Evolutionary conservation across 2,888 invertebrate genomes (phyloP), one percentile per base, ranked within the genome.

Genomic region (Latrodectus hesperus): DNA sequence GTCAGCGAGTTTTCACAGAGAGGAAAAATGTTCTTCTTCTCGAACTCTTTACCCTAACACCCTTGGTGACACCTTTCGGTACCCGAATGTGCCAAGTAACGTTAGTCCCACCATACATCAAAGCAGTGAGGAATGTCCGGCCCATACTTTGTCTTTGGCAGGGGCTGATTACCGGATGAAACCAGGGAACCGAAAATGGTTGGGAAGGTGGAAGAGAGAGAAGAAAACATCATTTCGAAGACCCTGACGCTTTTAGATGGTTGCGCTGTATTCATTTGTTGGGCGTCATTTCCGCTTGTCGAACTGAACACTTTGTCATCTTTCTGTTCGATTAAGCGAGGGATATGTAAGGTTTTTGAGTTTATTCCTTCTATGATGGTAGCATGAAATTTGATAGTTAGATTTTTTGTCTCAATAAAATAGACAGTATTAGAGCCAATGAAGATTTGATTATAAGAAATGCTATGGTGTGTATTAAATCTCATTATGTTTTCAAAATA

Each of bases 271-370:
- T 77, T 80, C 80, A 80, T 80, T 80, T 80, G 64, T 73, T 65
- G 64, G 80, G 73, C 73, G 73, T 80, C 73, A 73, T 65, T 73
- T 80, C 73, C 73, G 80, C 71, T 80, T 73, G 80, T 64, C 73
- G 65, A 51, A 51, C 16, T 64, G 26, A 64, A 51, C 73, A 80
- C 80, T 80, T 51, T 55, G 73, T 80, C 73, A 80, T 65, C 73
- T 65, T 65, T 72, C 64, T 52, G 71, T 80, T 73, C 80, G 80
- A 80, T 80, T 80, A 73, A 60, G 16, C 26, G n/a, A 17, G 78
- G 26, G 67, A 17, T 70, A 16, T 78, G 53, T 70, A 8, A 17
- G 67, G 67, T 68, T 16, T 17, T 12, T 9, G 26, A 22, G 22
- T 17, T 17, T 22, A 12, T n/a, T 22, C n/a, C n/a, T 64, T 38